Base-by-base conservation (phyloP, 2,113 vertebrate species). In the Coptodon bakossiorum region DNA sequence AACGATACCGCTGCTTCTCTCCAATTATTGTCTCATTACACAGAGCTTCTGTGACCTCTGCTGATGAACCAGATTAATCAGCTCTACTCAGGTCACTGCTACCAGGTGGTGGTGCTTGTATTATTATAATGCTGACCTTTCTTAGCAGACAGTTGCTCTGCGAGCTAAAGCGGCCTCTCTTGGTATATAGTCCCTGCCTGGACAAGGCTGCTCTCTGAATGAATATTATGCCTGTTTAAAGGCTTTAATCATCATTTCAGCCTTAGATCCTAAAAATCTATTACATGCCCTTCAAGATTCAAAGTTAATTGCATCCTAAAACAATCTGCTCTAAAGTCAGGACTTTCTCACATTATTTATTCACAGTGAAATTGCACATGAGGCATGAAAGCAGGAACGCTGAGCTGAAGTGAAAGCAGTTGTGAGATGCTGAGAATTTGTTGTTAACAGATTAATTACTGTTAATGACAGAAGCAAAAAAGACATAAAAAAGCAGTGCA, bases 1-100 rank as follows among this genome's bases (percentile, higher is more conserved):
- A 91, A 81, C 14, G 73, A 89, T 90, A 53, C 81, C 17, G 5
- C 86, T 82, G 61, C 90, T 57, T 86, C 59, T 57, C 81, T 88
- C 22, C 79, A 91, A 92, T 95, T 94, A 92, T 31, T 36, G 36
- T 89, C 82, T 83, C 85, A 93, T 94, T 95, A 92, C 71, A 66
- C 79, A 54, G 84, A 80, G 76, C 54, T 63, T 50, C 56, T 59
- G 45, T 90, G 93, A 95, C 91, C 91, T 93, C 88, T 86, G 50
- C 81, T 82, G 88, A 95, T 92, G 90, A 93, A 89, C 89, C 87
- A 66, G 91, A 95, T 94, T 90, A 95, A 93, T 91, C 86, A 83
- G 80, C 63, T 88, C 19, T 63, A 59, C 56, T 86, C 85, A 52
- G 92, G 91, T 91, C 88, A 86, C 68, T 19, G 13, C 27, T 38